These are phyloP conservation scores for Gymnogyps californianus DNA, from an alignment of 2,113 vertebrate species.

Conservation along the genomic window DNA sequence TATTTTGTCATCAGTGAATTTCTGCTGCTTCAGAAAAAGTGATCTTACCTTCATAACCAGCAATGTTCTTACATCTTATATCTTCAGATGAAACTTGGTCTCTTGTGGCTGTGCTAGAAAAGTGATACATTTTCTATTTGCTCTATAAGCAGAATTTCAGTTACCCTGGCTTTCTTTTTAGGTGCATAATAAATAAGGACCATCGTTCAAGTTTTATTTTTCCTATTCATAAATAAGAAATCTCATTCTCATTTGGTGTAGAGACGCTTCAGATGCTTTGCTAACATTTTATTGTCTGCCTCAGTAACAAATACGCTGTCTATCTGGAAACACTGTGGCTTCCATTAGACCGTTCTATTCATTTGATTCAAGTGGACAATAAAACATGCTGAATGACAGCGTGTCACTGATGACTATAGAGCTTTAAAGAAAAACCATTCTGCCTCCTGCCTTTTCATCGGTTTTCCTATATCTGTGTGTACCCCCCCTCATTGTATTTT, in stretches of 20 bases:
- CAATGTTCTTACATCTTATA: not conserved
- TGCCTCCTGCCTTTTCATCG: not conserved
- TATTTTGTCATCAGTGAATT: not conserved
- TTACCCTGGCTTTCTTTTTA: not conserved
- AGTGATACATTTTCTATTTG: not conserved
- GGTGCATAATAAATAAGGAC: not conserved
- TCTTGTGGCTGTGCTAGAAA: not conserved
- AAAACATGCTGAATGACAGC: constrained; percentile 20
- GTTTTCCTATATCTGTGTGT: not conserved
- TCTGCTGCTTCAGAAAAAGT: not conserved
- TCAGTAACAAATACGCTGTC: not conserved
- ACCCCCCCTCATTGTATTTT: not conserved
- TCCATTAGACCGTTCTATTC: not conserved
- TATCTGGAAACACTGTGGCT: not conserved
- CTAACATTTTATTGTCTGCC: constrained; percentile 14
- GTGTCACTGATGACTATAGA: not conserved
- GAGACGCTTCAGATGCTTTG: not conserved
- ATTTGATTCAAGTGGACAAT: constrained; percentile 27
- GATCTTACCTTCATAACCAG: not conserved
- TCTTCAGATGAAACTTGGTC: not conserved
- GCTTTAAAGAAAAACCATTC: not conserved
- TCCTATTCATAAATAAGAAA: constrained; percentile 27
- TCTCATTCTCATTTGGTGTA: not conserved
- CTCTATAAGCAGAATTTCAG: not conserved
- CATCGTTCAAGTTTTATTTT: not conserved